Percentiles rank a stretch among this genome's conserved stretches.
phyloP scores from a whole-genome alignment of 2,113 vertebrate genomes.

The Siphamia tubifer region DNA sequence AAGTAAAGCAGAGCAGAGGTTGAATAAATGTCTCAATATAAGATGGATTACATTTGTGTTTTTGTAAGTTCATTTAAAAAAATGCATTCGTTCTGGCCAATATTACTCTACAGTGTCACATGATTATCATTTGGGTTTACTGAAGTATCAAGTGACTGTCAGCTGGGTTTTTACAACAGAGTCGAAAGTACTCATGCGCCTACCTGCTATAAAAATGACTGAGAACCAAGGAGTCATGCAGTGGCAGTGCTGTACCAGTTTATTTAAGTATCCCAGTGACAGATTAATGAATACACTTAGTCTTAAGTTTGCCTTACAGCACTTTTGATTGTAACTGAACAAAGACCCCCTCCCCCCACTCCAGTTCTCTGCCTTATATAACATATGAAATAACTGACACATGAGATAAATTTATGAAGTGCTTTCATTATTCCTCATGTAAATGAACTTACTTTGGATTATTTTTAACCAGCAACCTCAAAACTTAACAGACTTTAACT shows the following conservation, averaged over 20 bases:
- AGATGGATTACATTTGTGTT: not conserved
- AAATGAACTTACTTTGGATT: not conserved
- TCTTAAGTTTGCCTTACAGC: not conserved
- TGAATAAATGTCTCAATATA: too few relatives aligned
- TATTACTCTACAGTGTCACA: not conserved
- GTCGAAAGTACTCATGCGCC: not conserved
- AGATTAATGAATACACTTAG: not conserved
- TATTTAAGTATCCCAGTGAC: not conserved
- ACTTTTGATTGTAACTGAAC: not conserved
- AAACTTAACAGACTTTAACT: not conserved
- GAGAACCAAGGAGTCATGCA: too few relatives aligned
- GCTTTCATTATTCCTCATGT: slow-evolving; percentile 17
- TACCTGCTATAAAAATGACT: too few relatives aligned
- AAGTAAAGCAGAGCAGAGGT: too few relatives aligned
- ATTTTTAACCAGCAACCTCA: not conserved
- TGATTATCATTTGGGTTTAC: slow-evolving; percentile 28
- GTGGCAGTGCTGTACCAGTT: too few relatives aligned
- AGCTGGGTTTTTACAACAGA: slow-evolving; percentile 5
- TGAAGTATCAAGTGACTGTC: slow-evolving; percentile 31
- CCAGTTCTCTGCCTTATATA: not conserved
- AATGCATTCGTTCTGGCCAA: not conserved
- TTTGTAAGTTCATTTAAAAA: not conserved
- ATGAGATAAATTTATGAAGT: slow-evolving; percentile 24
- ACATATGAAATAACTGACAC: slow-evolving; percentile 19
- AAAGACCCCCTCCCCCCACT: slow-evolving; percentile 18